Evolutionary conservation across 2,888 invertebrate genomes (phyloP), one percentile per base, ranked within the genome.

Genomic region (Cheilosia grossa): DNA sequence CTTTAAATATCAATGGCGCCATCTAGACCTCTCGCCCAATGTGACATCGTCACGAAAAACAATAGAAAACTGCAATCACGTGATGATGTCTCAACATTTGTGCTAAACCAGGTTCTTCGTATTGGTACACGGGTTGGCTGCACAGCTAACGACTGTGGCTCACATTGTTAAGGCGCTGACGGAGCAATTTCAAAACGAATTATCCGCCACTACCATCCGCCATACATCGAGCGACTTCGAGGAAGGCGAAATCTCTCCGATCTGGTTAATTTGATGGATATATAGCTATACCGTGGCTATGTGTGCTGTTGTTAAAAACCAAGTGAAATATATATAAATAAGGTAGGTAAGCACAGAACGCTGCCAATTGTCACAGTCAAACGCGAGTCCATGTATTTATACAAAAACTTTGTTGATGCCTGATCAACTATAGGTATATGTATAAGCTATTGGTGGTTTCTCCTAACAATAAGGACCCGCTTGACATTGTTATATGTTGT

Each of bases 1-100:
- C 66, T 51, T 49, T 51, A 78, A 56, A 66, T 88, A 87, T 87
- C 88, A 87, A 63, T 86, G 88, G 88, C 88, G 88, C 88, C 87
- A 88, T 88, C 88, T 87, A 87, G 82, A 88, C 88, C 87, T 87
- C 86, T 87, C 87, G 82, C 86, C 87, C 88, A 87, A 88, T 87
- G 88, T 87, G 87, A 88, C 88, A 88, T 88, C 87, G 88, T 88
- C 88, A 87, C 87, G 87, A 88, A 83, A 86, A 88, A 87, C 87
- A 86, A 87, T 87, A 86, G 87, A 77, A 82, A 82, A 66, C 30
- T 82, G 82, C 70, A 85, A 82, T 79, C 83, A 85, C 82, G 80
- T 86, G 82, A 86, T 86, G 87, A 87, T 83, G 87, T 87, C 81
- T 74, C 81, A 83, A 86, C 86, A 82, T 77, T 70, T 81, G 58